Evolutionary conservation across 2,113 vertebrate genomes (phyloP).

Genomic region (Ceyx melanurus): DNA sequence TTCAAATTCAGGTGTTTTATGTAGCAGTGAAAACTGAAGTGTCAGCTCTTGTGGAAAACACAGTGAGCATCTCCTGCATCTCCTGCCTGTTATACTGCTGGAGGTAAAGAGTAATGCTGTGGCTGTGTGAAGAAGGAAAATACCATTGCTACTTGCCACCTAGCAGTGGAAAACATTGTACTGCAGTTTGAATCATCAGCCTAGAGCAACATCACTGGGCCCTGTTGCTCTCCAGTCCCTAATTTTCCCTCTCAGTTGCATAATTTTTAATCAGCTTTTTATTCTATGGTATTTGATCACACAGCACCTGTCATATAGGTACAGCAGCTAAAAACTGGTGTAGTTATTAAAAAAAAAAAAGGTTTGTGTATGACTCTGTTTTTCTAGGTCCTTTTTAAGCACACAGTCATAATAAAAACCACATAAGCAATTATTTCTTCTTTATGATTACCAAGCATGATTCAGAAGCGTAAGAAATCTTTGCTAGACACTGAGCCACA

Average conservation of each 20-base stretch:
- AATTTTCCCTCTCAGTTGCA: neutral
- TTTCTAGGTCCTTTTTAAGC: neutral
- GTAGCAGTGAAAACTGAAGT: neutral
- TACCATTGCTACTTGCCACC: neutral
- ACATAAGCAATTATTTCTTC: neutral
- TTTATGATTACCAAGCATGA: neutral
- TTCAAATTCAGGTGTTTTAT: conserved; percentile 19
- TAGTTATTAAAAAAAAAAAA: neutral
- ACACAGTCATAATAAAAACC: neutral
- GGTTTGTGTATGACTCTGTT: neutral
- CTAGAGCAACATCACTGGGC: neutral
- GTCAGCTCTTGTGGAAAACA: neutral
- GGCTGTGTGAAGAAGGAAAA: neutral
- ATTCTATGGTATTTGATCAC: neutral
- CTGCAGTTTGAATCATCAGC: neutral
- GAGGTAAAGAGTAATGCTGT: neutral
- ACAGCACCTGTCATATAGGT: neutral
- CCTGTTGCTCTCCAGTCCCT: neutral
- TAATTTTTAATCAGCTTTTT: neutral
- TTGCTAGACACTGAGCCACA: neutral
- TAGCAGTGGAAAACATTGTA: neutral
- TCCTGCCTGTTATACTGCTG: neutral
- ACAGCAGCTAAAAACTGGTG: neutral
- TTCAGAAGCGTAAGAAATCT: neutral
- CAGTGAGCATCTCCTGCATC: neutral